Percentiles rank a stretch among this genome's conserved stretches.
Evolutionary conservation across 1,140 invertebrate species (phyloP).

Genomic region (Macrosteles quadrilineatus): DNA sequence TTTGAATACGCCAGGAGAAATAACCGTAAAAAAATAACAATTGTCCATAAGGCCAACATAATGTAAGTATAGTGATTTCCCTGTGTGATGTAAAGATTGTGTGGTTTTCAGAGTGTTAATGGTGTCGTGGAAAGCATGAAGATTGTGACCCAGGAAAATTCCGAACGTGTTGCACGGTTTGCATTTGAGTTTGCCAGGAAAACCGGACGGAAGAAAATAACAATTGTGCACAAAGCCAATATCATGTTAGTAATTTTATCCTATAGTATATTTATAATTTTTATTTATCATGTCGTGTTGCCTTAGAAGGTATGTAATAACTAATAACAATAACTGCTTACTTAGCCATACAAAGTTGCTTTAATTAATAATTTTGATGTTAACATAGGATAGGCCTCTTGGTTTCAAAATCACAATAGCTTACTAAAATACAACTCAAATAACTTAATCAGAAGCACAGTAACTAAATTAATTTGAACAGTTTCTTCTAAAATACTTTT

Average conservation of each 20-base stretch:
- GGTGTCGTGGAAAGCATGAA: slow-evolving; percentile 98
- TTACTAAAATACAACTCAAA: no score
- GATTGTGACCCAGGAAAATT: slow-evolving; percentile 90
- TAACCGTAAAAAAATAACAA: slow-evolving; percentile 91
- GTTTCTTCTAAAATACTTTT: no score
- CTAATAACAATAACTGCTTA: no score
- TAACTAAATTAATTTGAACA: no score
- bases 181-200: slow-evolving; percentile 94
- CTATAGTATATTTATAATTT: no score
- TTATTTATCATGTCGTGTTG: no score
- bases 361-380: no score
- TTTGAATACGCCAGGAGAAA: slow-evolving; percentile 92
- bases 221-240: slow-evolving; percentile 98
- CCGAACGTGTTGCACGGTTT: slow-evolving; percentile 90
- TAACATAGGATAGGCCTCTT: no score
- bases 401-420: no score
- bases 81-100: neutral
- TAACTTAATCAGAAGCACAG: no score
- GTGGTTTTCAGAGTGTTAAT: slow-evolving; percentile 64
- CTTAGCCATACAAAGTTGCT: no score
- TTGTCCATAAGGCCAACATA: slow-evolving; percentile 98
- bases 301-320: no score
- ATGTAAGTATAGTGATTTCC: slow-evolving; percentile 64
- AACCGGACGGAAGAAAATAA: slow-evolving; percentile 88
- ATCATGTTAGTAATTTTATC: slow-evolving; percentile 78